Percentiles rank a stretch among this genome's conserved stretches.
Evolutionary conservation across 2,113 vertebrate species (phyloP).

Genomic region (Sprattus sprattus): DNA sequence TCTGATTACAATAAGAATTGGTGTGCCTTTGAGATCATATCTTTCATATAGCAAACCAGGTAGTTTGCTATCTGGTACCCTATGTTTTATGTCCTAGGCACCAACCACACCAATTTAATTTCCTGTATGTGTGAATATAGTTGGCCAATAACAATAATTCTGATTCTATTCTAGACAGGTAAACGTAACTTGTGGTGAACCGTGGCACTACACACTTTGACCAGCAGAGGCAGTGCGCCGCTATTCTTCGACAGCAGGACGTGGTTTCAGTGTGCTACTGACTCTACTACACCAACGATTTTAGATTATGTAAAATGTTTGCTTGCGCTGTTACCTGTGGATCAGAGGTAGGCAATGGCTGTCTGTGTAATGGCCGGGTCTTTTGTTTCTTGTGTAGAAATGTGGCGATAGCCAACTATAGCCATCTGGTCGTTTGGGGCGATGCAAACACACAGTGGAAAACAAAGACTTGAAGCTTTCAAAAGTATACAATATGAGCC

Average conservation of each 20-base stretch:
- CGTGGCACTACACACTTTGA: not conserved
- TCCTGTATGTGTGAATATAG: too few relatives aligned
- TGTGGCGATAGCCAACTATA: not conserved
- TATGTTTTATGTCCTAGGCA: too few relatives aligned
- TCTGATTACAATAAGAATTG: too few relatives aligned
- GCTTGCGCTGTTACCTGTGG: not conserved
- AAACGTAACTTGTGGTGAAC: not conserved
- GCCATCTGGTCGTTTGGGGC: not conserved
- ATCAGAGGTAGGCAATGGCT: not conserved
- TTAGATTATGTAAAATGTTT: too few relatives aligned
- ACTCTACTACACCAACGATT: too few relatives aligned
- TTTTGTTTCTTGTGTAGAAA: not conserved
- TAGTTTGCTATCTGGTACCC: too few relatives aligned
- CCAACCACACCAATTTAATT: too few relatives aligned
- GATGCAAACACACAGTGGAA: not conserved
- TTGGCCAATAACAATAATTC: too few relatives aligned
- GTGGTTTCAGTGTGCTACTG: not conserved
- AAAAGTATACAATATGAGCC: not conserved
- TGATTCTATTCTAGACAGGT: too few relatives aligned
- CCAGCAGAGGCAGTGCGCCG: not conserved
- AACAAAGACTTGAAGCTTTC: not conserved
- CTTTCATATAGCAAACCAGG: too few relatives aligned
- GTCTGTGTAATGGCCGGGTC: not conserved
- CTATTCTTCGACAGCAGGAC: not conserved
- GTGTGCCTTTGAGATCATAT: too few relatives aligned